Conservation (phyloP, 2,888 invertebrate species). For the Amiota minor region DNA sequence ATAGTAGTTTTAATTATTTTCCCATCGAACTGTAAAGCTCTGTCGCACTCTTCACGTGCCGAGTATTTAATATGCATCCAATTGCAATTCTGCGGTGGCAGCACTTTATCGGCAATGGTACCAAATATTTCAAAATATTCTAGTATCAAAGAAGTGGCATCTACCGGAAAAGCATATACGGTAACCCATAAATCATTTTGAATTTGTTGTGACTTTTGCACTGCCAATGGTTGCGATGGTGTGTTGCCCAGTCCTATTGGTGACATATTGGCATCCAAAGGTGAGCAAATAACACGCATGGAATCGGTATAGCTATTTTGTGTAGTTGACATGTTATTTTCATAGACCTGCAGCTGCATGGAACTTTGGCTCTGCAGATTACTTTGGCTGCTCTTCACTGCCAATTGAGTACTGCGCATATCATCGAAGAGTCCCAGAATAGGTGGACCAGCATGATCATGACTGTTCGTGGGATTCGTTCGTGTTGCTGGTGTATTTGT, state of each 20-base stretch:
- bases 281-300: too few relatives aligned
- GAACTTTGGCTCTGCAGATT: too few relatives aligned
- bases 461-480: too few relatives aligned
- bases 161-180: slow-evolving; percentile 90
- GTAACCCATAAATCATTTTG: slow-evolving; percentile 85
- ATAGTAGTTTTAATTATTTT: slow-evolving; percentile 87
- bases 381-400: too few relatives aligned
- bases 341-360: too few relatives aligned
- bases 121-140: too few relatives aligned
- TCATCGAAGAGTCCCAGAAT: slow-evolving; percentile 70
- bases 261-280: too few relatives aligned
- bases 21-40: slow-evolving; percentile 89
- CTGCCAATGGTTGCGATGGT: slow-evolving; percentile 47
- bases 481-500: too few relatives aligned
- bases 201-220: slow-evolving; percentile 44
- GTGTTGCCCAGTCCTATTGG: too few relatives aligned
- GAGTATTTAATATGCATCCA: slow-evolving; percentile 94
- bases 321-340: too few relatives aligned
- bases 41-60: slow-evolving; percentile 87
- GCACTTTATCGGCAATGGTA: slow-evolving; percentile 85
- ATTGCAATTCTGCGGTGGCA: slow-evolving; percentile 85
- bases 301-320: too few relatives aligned
- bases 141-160: slow-evolving; percentile 84
- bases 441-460: slow-evolving; percentile 70
- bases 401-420: too few relatives aligned